These are phyloP conservation scores for Chaetops frenatus DNA, from an alignment of 2,113 vertebrate genomes.

Conservation along the genomic window DNA sequence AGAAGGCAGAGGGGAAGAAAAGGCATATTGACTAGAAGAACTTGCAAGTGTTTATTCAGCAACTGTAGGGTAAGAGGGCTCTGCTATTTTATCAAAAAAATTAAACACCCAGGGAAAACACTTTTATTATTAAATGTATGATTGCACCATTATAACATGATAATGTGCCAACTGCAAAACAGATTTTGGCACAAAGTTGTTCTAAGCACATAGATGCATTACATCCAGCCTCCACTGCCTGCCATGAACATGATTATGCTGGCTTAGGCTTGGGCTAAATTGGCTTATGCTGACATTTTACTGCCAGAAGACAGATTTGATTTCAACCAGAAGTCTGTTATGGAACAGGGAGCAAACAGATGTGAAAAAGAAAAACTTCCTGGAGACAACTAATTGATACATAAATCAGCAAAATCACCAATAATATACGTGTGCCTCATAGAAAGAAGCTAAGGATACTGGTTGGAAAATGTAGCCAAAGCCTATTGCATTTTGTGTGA, in stretches of 20 bases:
- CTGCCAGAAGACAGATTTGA: slow-evolving; percentile 13
- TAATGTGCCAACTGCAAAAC: not conserved
- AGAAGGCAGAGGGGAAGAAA: not conserved
- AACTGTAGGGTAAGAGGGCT: not conserved
- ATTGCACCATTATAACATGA: not conserved
- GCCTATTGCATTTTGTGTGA: not conserved
- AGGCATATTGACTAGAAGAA: not conserved
- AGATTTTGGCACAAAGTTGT: not conserved
- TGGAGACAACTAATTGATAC: not conserved
- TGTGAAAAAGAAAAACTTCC: not conserved
- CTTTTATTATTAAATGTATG: not conserved
- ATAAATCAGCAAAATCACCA: not conserved
- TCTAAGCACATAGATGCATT: not conserved
- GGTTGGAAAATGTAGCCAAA: not conserved
- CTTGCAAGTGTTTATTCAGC: not conserved
- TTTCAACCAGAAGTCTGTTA: not conserved
- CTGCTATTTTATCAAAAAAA: not conserved
- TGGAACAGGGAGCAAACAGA: slow-evolving; percentile 1
- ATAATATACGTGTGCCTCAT: not conserved
- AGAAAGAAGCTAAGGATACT: not conserved
- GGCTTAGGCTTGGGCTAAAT: not conserved
- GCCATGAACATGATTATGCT: not conserved
- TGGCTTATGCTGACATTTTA: slow-evolving; percentile 10
- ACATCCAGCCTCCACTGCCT: not conserved
- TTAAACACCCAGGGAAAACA: not conserved